Percentiles rank a stretch among this genome's conserved stretches.
Conservation (phyloP, 2,888 invertebrate species). For the Bibio marci region DNA sequence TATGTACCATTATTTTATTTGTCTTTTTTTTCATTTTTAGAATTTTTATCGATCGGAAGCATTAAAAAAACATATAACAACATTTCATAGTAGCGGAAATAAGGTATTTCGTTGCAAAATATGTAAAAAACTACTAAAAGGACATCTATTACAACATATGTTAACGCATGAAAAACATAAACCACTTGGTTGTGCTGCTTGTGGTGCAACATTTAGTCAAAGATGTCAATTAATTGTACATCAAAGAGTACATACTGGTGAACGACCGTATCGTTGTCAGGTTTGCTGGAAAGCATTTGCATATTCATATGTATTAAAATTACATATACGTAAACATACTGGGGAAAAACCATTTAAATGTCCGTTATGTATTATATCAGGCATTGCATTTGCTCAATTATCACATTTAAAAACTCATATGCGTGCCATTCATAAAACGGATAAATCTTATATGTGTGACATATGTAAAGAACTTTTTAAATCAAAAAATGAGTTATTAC, state of each 20-base stretch:
- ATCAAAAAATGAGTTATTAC: constrained; percentile 53
- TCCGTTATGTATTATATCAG: constrained; percentile 40
- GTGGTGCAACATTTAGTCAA: constrained; percentile 65
- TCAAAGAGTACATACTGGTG: constrained; percentile 68
- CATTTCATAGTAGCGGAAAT: too few species aligned
- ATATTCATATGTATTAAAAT: constrained; percentile 68
- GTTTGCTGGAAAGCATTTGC: constrained; percentile 57
- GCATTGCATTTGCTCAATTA: constrained; percentile 59
- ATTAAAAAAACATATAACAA: constrained; percentile 47
- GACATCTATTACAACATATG: constrained; percentile 69
- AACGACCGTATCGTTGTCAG: constrained; percentile 61
- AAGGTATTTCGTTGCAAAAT: constrained; percentile 60
- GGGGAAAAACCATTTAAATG: constrained; percentile 72
- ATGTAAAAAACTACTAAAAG: constrained; percentile 64
- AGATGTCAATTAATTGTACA: constrained; percentile 73
- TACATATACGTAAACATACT: constrained; percentile 67
- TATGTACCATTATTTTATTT: too few species aligned
- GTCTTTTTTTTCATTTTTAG: constrained; percentile 8
- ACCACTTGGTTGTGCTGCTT: constrained; percentile 61
- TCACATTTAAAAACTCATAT: constrained; percentile 81
- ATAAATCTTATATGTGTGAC: constrained; percentile 59
- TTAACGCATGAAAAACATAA: constrained; percentile 54
- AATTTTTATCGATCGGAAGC: constrained; percentile 58
- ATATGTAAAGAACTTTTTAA: constrained; percentile 58
- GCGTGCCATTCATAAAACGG: constrained; percentile 65